These are phyloP conservation scores for Melanotaenia parkinsoni DNA, from an alignment of 2,797 vertebrate genomes.

Conservation along the genomic window DNA sequence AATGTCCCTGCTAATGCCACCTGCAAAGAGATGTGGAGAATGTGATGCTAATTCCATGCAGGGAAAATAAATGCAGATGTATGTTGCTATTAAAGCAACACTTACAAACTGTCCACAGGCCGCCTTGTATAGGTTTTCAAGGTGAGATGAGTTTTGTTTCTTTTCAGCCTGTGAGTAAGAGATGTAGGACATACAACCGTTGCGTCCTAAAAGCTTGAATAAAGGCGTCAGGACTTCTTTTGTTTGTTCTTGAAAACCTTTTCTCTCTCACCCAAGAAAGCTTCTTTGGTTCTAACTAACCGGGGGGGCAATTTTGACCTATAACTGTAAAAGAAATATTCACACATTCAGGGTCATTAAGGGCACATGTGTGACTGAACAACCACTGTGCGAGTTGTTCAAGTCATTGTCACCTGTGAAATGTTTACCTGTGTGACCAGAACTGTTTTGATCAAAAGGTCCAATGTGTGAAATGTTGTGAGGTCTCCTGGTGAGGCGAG, in stretches of 20 bases:
- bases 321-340: too few relatives aligned
- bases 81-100: slow-evolving; percentile 24
- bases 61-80: slow-evolving; percentile 9
- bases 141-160: slow-evolving; percentile 14
- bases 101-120: slow-evolving; percentile 29
- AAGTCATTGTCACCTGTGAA: not conserved
- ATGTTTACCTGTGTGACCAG: not conserved
- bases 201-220: not conserved
- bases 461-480: too few relatives aligned
- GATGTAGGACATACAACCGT: not conserved
- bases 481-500: too few relatives aligned
- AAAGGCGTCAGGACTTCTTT: not conserved
- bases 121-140: slow-evolving; percentile 21
- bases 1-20: slow-evolving; percentile 69
- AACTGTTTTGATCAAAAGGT: not conserved
- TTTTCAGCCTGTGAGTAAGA: slow-evolving; percentile 25
- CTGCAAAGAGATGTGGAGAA: slow-evolving; percentile 40
- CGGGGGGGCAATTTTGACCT: not conserved
- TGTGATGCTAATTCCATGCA: slow-evolving; percentile 39
- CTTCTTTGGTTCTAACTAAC: not conserved
- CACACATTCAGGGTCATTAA: not conserved
- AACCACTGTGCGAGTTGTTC: not conserved
- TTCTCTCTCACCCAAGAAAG: not conserved
- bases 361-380: too few relatives aligned
- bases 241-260: not conserved